Conservation (phyloP, 2,113 vertebrate genomes). For the Nothocercus nigrocapillus region DNA sequence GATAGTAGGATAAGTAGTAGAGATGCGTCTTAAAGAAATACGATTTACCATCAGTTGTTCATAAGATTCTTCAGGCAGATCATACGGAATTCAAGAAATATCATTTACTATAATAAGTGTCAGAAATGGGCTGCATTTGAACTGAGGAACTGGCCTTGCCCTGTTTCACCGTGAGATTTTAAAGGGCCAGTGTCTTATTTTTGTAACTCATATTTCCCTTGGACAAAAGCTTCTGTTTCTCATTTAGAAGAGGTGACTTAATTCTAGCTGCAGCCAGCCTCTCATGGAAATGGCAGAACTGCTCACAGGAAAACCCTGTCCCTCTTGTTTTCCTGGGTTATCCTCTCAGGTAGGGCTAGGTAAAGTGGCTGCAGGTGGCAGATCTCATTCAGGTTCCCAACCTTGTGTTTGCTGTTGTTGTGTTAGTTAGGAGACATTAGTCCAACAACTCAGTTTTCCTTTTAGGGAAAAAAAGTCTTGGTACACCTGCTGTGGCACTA, state of each 20-base stretch:
- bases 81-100: constrained; percentile 71
- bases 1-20: neutral
- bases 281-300: neutral
- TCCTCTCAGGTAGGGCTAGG: neutral
- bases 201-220: neutral
- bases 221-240: neutral
- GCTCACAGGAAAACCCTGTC: neutral
- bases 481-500: neutral
- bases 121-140: constrained; percentile 55
- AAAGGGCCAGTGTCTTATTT: constrained; percentile 22
- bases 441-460: neutral
- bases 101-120: constrained; percentile 68
- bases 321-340: neutral
- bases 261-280: neutral
- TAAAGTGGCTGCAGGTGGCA: neutral
- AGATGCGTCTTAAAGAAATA: constrained; percentile 44
- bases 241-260: neutral
- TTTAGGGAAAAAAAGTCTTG: neutral
- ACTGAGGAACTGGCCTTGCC: constrained; percentile 20
- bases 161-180: neutral
- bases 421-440: neutral
- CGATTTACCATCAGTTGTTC: constrained; percentile 63
- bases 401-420: neutral
- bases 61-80: constrained; percentile 61
- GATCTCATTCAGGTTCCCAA: neutral